Conservation (phyloP, 1,140 invertebrate genomes). For the Cataglyphis hispanica region DNA sequence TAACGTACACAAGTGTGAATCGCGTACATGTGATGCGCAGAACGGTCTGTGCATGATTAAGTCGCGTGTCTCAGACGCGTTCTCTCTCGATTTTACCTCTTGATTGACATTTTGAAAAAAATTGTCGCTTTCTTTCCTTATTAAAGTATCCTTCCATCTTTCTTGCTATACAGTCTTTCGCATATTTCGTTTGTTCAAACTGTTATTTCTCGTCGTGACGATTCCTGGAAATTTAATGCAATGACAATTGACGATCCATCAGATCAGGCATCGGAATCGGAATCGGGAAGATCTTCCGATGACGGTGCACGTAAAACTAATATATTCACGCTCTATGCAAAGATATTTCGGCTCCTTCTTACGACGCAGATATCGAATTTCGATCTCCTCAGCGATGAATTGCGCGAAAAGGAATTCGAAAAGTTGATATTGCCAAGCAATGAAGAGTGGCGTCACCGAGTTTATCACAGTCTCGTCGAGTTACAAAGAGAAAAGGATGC, state of each 20-base stretch:
- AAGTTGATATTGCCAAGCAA: constrained; percentile 90
- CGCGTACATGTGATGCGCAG: too few relatives aligned
- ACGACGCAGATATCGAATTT: constrained; percentile 69
- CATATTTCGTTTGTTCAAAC: not conserved
- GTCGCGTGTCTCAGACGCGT: not conserved
- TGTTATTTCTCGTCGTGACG: not conserved
- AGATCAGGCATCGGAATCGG: not conserved
- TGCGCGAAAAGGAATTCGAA: constrained; percentile 71
- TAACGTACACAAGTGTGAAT: too few relatives aligned
- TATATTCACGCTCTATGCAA: constrained; percentile 78
- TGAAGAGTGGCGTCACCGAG: constrained; percentile 90
- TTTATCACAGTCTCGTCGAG: constrained; percentile 91
- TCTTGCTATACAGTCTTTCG: not conserved
- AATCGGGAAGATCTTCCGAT: not conserved
- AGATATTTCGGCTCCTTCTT: constrained; percentile 79
- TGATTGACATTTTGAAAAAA: constrained; percentile 22
- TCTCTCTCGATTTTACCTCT: not conserved
- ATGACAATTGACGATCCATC: constrained; percentile 19
- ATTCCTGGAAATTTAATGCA: not conserved
- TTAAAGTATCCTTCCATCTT: not conserved
- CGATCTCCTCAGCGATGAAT: constrained; percentile 58
- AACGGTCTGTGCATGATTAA: too few relatives aligned
- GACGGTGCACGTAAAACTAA: constrained; percentile 62
- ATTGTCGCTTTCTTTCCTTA: not conserved
- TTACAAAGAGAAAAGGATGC: constrained; percentile 87